phyloP scores from a whole-genome alignment of 2,888 invertebrate species.

The Pimpla rufipes region DNA sequence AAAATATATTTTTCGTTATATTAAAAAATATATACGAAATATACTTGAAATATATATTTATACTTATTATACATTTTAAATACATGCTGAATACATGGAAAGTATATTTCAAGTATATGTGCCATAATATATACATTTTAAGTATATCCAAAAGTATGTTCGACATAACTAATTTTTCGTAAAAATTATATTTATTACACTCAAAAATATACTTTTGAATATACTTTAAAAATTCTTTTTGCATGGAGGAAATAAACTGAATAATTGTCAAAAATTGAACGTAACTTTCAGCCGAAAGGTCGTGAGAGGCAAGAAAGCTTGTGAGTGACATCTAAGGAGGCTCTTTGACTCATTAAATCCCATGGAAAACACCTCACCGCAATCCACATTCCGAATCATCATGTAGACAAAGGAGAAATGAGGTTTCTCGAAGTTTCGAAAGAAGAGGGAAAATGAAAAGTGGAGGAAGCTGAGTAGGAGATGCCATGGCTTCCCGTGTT shows the following conservation, averaged over 20 bases:
- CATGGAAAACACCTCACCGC: not conserved
- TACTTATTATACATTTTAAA: too few relatives aligned
- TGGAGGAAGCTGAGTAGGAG: conserved; percentile 45
- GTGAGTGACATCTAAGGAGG: not conserved
- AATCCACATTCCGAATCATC: not conserved
- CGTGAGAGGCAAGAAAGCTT: not conserved
- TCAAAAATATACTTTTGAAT: too few relatives aligned
- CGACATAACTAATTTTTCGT: too few relatives aligned
- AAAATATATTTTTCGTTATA: too few relatives aligned
- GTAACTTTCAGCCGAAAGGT: not conserved
- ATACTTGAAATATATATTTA: too few relatives aligned
- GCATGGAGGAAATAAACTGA: too few relatives aligned
- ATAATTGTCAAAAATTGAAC: not conserved
- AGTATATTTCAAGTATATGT: too few relatives aligned
- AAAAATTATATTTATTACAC: too few relatives aligned
- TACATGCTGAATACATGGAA: too few relatives aligned
- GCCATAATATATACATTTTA: too few relatives aligned
- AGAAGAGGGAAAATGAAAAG: not conserved
- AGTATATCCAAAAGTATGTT: too few relatives aligned
- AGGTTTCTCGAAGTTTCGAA: conserved; percentile 9
- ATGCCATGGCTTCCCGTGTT: conserved; percentile 45
- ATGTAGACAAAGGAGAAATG: conserved; percentile 9
- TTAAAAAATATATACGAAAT: too few relatives aligned
- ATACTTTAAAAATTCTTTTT: not conserved
- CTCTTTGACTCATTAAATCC: not conserved